Percentiles rank a stretch among this genome's conserved stretches.
phyloP scores from a whole-genome alignment of 2,113 vertebrate species.

The Macquaria ambigua region DNA sequence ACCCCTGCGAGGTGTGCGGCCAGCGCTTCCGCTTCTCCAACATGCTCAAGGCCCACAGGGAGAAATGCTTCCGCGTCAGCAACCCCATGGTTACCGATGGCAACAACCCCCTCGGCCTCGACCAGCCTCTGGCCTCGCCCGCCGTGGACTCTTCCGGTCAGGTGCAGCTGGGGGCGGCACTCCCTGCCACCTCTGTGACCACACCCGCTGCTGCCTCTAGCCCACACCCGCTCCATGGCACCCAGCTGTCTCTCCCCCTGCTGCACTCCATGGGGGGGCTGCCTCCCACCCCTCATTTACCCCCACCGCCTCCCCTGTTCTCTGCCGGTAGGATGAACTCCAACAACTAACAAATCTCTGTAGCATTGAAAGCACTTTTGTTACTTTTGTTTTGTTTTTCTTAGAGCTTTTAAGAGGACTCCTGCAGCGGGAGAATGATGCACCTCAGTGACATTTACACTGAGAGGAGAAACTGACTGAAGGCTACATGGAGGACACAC shows the following conservation, averaged over 20 bases:
- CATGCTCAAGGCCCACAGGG: constrained; percentile 98
- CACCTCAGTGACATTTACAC: constrained; percentile 59
- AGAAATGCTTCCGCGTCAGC: constrained; percentile 95
- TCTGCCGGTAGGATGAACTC: constrained; percentile 89
- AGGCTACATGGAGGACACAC: constrained; percentile 54
- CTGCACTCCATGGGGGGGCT: constrained; percentile 84
- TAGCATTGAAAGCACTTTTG: constrained; percentile 73
- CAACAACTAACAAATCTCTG: constrained; percentile 80
- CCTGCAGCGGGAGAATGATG: constrained; percentile 47
- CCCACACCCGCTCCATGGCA: constrained; percentile 72
- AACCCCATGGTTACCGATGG: constrained; percentile 83
- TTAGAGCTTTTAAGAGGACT: constrained; percentile 60
- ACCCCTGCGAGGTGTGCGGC: constrained; percentile 95
- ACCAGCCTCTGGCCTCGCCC: constrained; percentile 65
- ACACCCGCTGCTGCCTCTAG: constrained; percentile 70
- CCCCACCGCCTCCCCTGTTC: constrained; percentile 88
- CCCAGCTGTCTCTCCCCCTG: constrained; percentile 80
- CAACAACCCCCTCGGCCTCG: constrained; percentile 73
- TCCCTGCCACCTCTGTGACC: constrained; percentile 59
- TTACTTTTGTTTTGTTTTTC: constrained; percentile 59
- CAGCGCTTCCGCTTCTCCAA: constrained; percentile 99
- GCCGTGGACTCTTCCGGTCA: constrained; percentile 66
- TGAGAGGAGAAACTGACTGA: constrained; percentile 43
- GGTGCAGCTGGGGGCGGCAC: constrained; percentile 49
- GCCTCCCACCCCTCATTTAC: constrained; percentile 85